Base-by-base conservation (phyloP, 2,113 vertebrate genomes). In the Anolis sagrei region DNA sequence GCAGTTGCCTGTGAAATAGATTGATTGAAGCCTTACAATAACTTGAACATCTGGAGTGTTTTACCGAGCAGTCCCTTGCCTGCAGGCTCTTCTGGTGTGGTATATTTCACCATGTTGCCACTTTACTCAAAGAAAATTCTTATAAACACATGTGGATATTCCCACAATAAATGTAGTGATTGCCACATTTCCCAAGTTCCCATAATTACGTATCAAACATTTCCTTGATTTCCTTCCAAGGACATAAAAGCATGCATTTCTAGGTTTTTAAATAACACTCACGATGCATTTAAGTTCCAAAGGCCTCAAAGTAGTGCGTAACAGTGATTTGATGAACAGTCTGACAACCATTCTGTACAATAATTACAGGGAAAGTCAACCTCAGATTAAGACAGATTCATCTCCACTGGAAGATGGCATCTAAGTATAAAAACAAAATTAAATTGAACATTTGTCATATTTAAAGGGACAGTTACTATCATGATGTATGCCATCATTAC, bases 141-240 rank as follows among this genome's bases (percentile, higher is more conserved):
- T 84, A 68, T 39, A 68, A 84, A 76, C 39, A 66, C 82, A 76
- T 54, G 74, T 51, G 73, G 25, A 68, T 76, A 84, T 68, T 84
- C 82, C 74, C 74, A 76, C 61, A 84, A 68, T 76, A 84, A 77
- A 77, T 27, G 39, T 36, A 51, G 44, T 76, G 76, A 84, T 66
- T 84, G 74, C 61, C 62, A 21, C 74, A 69, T 76, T 84, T 68
- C n/a, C 44, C 74, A 77, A 58, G n/a, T 54, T 77, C 61, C 62
- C 74, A 76, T 77, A 76, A 76, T 76, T 49, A 84, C 51, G 44
- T 36, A 84, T 68, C 82, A 68, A 83, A 83, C 54, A 68, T 68
- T 84, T 66, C 16, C 61, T 84, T 84, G 74, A 76, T 66, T 69
- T 84, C 76, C 62, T 77, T 84, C 62, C 62, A 84, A 68, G n/a